Conservation (phyloP, 2,113 vertebrate genomes). For the Xenopus borealis region DNA sequence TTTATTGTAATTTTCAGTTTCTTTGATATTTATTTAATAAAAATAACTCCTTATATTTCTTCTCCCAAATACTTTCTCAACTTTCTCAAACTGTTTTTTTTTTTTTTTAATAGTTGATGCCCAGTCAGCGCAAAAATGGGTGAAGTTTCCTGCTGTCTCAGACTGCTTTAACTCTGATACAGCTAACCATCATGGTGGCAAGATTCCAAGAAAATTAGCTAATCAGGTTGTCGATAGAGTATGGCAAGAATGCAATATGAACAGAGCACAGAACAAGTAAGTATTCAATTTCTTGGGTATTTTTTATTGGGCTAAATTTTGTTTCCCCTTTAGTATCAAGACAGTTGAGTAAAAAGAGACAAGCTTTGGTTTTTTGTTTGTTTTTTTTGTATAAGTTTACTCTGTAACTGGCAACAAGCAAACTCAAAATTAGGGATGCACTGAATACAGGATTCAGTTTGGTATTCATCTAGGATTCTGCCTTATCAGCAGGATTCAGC, state of each 20-base stretch:
- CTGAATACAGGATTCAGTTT: too few relatives aligned
- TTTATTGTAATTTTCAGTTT: too few relatives aligned
- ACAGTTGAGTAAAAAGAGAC: too few relatives aligned
- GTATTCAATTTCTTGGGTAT: slow-evolving; percentile 47
- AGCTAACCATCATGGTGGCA: slow-evolving; percentile 91
- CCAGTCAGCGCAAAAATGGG: slow-evolving; percentile 91
- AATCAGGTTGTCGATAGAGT: slow-evolving; percentile 92
- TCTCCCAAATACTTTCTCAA: too few relatives aligned
- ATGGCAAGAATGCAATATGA: slow-evolving; percentile 98
- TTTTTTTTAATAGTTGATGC: slow-evolving; percentile 77
- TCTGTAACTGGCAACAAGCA: too few relatives aligned
- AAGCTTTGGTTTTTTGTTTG: too few relatives aligned
- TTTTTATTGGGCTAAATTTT: background rate
- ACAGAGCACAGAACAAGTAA: slow-evolving; percentile 93
- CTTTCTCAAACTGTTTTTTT: slow-evolving; percentile 11
- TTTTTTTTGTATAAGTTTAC: too few relatives aligned
- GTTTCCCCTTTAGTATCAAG: background rate
- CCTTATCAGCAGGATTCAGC: too few relatives aligned
- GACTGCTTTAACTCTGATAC: slow-evolving; percentile 85
- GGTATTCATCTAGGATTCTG: too few relatives aligned
- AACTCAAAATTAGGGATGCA: too few relatives aligned
- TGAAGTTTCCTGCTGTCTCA: slow-evolving; percentile 83
- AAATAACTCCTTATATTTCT: too few relatives aligned
- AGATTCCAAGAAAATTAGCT: slow-evolving; percentile 87
- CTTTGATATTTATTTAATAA: too few relatives aligned